phyloP scores from a whole-genome alignment of 1,140 invertebrate species.

The Maconellicoccus hirsutus region DNA sequence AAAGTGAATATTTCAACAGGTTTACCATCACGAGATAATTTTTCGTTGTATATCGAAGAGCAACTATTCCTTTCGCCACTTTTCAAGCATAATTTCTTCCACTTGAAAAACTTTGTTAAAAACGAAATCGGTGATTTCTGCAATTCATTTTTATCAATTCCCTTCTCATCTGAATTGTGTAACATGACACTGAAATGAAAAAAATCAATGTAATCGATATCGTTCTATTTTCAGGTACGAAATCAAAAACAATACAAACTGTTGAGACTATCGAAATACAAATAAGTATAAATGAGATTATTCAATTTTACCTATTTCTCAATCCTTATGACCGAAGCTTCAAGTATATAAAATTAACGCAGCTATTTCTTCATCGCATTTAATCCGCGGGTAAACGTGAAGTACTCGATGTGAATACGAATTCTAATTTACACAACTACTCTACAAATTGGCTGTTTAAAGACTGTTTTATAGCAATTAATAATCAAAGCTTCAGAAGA shows the following conservation, averaged over 20 bases:
- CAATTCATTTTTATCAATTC: background rate
- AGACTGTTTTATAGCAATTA: background rate
- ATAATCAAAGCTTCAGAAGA: background rate
- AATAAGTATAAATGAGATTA: too few species aligned
- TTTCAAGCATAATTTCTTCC: conserved; percentile 19
- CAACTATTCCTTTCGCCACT: background rate
- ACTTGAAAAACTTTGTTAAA: conserved; percentile 12
- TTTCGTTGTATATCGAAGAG: background rate
- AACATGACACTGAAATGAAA: conserved; percentile 6
- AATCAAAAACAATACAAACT: too few species aligned
- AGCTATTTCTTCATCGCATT: too few species aligned
- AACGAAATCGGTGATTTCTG: conserved; percentile 10
- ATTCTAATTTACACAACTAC: background rate
- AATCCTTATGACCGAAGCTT: too few species aligned
- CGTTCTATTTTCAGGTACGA: too few species aligned
- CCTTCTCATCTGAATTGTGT: background rate
- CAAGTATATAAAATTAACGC: too few species aligned
- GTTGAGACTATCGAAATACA: too few species aligned
- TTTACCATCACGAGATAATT: background rate
- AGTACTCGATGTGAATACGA: background rate
- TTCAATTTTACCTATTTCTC: too few species aligned
- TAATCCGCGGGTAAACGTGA: too few species aligned
- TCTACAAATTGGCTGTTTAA: background rate
- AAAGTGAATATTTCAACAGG: too few species aligned
- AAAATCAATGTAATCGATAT: too few species aligned